Evolutionary conservation across 1,140 invertebrate genomes (phyloP).

Genomic region (Cherax destructor): DNA sequence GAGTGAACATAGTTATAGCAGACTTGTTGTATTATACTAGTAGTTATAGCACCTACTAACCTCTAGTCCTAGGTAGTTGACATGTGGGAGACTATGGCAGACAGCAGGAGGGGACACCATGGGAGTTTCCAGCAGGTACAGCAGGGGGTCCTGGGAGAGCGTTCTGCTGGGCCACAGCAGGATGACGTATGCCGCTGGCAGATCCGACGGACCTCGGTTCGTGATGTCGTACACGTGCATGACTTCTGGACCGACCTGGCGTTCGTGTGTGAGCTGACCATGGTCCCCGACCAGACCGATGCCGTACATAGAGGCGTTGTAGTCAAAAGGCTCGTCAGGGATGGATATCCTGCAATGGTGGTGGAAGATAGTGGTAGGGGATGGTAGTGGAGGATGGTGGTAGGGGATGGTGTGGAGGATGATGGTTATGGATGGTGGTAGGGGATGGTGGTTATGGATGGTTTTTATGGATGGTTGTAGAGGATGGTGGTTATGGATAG

Average conservation of each 20-base stretch:
- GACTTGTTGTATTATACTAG: too few relatives aligned
- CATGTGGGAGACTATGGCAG: slow-evolving; percentile 82
- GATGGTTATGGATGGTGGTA: too few relatives aligned
- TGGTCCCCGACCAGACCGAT: slow-evolving; percentile 29
- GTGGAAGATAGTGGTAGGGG: neutral
- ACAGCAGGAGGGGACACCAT: slow-evolving; percentile 83
- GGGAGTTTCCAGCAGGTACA: slow-evolving; percentile 90
- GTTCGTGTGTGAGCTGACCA: slow-evolving; percentile 77
- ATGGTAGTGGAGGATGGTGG: neutral
- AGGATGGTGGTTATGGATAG: too few relatives aligned
- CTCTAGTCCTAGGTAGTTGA: slow-evolving; percentile 78
- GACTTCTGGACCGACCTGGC: slow-evolving; percentile 88
- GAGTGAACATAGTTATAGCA: too few relatives aligned
- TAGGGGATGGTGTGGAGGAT: too few relatives aligned
- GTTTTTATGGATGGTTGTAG: too few relatives aligned
- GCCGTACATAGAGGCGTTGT: slow-evolving; percentile 61
- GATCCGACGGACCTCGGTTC: slow-evolving; percentile 88
- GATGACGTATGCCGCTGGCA: slow-evolving; percentile 86
- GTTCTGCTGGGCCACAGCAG: slow-evolving; percentile 87
- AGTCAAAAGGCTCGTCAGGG: slow-evolving; percentile 63
- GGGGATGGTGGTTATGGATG: too few relatives aligned
- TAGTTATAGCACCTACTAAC: slow-evolving; percentile 66
- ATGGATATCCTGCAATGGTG: slow-evolving; percentile 78
- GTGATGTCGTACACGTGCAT: slow-evolving; percentile 90
- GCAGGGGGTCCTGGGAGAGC: slow-evolving; percentile 81